A percentile compares a stretch with the other conserved stretches of the same genome.
Evolutionary conservation across 2,888 invertebrate species (phyloP).

Genomic region (Apamea crenata): DNA sequence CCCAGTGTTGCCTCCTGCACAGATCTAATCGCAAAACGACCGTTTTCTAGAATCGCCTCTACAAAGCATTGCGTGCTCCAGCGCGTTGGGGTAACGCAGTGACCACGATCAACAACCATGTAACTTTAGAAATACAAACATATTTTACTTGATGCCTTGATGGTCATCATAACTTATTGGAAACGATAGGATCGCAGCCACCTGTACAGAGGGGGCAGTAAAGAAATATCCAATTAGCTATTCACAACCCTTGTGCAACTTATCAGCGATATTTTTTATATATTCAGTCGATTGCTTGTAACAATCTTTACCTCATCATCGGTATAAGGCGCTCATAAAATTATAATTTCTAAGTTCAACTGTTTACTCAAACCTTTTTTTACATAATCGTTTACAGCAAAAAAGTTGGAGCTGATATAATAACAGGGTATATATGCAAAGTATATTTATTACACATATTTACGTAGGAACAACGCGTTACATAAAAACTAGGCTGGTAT

Average conservation of each 20-base stretch:
- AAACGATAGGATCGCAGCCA: constrained; percentile 47
- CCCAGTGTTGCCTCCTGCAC: constrained; percentile 77
- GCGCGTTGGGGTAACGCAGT: constrained; percentile 70
- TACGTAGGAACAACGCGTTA: constrained; percentile 66
- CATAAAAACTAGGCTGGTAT: constrained; percentile 75
- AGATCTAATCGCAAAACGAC: constrained; percentile 90
- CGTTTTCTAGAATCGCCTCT: constrained; percentile 90
- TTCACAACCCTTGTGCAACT: constrained; percentile 25
- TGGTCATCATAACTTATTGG: constrained; percentile 57
- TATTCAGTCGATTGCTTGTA: constrained; percentile 42
- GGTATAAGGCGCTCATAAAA: constrained; percentile 34
- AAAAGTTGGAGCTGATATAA: constrained; percentile 59
- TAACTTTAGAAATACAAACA: constrained; percentile 61
- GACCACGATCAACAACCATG: constrained; percentile 67
- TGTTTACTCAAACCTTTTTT: constrained; percentile 58
- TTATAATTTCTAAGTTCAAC: constrained; percentile 49
- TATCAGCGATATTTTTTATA: constrained; percentile 25
- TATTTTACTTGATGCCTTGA: constrained; percentile 65
- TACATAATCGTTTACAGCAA: constrained; percentile 55
- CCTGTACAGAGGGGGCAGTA: constrained; percentile 19
- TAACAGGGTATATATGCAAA: constrained; percentile 59
- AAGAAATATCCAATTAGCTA: constrained; percentile 36
- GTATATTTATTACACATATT: constrained; percentile 66
- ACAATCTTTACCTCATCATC: constrained; percentile 42
- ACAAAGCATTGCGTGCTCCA: constrained; percentile 88